phyloP scores from a whole-genome alignment of 2,888 invertebrate species.

The Caenorhabditis panamensis region DNA sequence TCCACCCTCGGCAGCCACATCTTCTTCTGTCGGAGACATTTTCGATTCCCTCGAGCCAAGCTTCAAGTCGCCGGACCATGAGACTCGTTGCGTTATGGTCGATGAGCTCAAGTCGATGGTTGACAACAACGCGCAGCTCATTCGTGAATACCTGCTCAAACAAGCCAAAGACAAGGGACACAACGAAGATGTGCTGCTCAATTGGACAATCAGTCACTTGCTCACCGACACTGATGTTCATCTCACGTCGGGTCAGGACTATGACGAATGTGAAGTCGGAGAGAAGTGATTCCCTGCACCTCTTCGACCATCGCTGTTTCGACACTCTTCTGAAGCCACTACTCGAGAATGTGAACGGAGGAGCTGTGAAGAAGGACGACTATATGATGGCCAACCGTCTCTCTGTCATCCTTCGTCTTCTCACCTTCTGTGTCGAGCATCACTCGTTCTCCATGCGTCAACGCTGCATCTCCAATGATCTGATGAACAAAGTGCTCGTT shows the following conservation, averaged over 20 bases:
- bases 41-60: constrained; percentile 78
- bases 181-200: constrained; percentile 90
- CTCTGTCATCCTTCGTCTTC: constrained; percentile 93
- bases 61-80: constrained; percentile 87
- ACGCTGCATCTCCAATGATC: constrained; percentile 96
- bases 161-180: constrained; percentile 86
- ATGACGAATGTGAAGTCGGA: constrained; percentile 87
- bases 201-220: constrained; percentile 98
- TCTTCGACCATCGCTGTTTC: constrained; percentile 98
- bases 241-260: constrained; percentile 89
- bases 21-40: constrained; percentile 89
- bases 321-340: constrained; percentile 95
- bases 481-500: constrained; percentile 94
- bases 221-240: constrained; percentile 94
- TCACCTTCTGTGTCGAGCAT: constrained; percentile 99
- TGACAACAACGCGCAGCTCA: constrained; percentile 97
- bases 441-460: constrained; percentile 90
- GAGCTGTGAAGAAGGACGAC: constrained; percentile 86
- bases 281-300: constrained; percentile 97
- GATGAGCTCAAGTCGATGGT: constrained; percentile 95
- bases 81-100: constrained; percentile 96
- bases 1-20: constrained; percentile 98
- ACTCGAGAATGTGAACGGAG: constrained; percentile 88
- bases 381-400: constrained; percentile 95
- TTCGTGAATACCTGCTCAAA: constrained; percentile 95